Conservation (phyloP, 2,888 invertebrate species). For the Bombylius major region DNA sequence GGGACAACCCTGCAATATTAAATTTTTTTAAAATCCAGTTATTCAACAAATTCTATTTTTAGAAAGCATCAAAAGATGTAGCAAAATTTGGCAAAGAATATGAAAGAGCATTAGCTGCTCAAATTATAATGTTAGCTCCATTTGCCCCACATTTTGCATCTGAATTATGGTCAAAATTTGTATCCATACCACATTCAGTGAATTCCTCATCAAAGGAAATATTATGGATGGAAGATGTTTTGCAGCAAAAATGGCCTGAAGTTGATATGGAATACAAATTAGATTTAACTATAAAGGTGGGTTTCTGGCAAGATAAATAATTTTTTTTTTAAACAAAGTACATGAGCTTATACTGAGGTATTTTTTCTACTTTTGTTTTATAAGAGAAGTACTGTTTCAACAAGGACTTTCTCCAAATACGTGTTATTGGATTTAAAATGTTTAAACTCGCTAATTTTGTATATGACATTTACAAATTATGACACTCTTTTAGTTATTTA, state of each 20-base stretch:
- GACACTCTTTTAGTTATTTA: no score
- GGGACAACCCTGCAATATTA: constrained; percentile 1
- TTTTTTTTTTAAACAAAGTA: no score
- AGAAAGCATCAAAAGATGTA: constrained; percentile 49
- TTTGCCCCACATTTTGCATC: constrained; percentile 84
- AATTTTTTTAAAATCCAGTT: no score
- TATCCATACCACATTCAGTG: constrained; percentile 47
- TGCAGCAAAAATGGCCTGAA: constrained; percentile 67
- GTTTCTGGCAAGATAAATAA: constrained; percentile 14
- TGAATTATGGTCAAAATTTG: constrained; percentile 77
- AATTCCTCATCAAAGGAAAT: constrained; percentile 40
- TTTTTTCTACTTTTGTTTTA: no score
- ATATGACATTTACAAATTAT: no score
- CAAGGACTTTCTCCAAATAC: no score
- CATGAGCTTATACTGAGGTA: no score
- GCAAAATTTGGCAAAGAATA: constrained; percentile 55
- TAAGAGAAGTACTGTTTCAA: no score
- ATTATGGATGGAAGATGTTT: constrained; percentile 53
- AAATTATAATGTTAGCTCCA: constrained; percentile 77
- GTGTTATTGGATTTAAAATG: no score
- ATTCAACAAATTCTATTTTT: constrained; percentile 9
- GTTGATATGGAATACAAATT: constrained; percentile 56
- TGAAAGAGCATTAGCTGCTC: constrained; percentile 62
- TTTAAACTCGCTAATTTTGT: no score
- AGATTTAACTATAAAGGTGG: constrained; percentile 51